Conservation (phyloP, 2,888 invertebrate genomes). For the Cantharis rustica region DNA sequence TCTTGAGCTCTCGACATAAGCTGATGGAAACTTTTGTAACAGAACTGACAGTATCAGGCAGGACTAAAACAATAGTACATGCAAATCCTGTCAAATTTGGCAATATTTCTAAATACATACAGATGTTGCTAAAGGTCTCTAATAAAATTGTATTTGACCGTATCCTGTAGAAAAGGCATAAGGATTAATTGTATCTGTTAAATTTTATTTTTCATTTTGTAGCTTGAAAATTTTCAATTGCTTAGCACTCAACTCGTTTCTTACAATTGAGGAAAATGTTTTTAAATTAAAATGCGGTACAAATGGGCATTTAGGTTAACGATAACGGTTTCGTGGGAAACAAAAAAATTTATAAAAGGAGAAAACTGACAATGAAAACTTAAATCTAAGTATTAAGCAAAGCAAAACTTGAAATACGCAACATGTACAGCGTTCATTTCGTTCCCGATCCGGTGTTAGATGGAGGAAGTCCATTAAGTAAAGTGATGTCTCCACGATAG, state of each 20-base stretch:
- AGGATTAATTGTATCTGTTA: background rate
- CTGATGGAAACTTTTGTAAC: too few relatives aligned
- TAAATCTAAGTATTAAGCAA: background rate
- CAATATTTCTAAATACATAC: too few relatives aligned
- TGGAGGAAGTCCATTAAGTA: slow-evolving; percentile 41
- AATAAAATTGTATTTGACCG: background rate
- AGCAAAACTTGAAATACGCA: slow-evolving; percentile 30
- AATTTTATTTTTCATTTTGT: background rate
- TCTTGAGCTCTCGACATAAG: too few relatives aligned
- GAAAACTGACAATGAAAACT: slow-evolving; percentile 11
- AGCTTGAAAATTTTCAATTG: background rate
- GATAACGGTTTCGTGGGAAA: background rate
- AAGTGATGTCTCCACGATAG: slow-evolving; percentile 39
- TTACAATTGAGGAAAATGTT: background rate
- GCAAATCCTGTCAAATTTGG: too few relatives aligned
- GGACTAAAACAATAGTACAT: too few relatives aligned
- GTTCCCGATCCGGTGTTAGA: slow-evolving; percentile 28
- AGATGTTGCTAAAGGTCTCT: too few relatives aligned
- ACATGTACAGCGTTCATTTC: slow-evolving; percentile 29
- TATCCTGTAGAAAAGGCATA: background rate
- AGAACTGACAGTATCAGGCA: too few relatives aligned
- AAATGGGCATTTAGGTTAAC: slow-evolving; percentile 3
- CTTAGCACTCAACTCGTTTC: background rate
- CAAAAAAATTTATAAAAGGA: slow-evolving; percentile 3
- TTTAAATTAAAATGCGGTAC: slow-evolving; percentile 2